A percentile compares a stretch with the other conserved stretches of the same genome.
phyloP scores from a whole-genome alignment of 2,113 vertebrate species.

The Candoia aspera region DNA sequence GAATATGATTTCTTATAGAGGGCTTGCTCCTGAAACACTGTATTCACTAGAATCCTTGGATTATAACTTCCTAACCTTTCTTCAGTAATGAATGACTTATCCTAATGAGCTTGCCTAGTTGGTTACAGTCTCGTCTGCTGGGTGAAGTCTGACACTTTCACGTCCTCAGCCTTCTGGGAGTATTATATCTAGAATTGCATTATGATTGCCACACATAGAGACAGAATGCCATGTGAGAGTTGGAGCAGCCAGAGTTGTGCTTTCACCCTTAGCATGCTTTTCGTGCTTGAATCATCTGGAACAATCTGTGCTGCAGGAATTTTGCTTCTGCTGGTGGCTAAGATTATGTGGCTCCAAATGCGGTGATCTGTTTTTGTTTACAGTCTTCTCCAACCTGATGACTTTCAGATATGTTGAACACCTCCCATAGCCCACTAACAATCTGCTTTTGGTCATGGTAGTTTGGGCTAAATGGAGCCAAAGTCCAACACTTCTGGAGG shows the following conservation, averaged over 20 bases:
- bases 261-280: not conserved
- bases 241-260: not conserved
- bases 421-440: not conserved
- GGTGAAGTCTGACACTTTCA: not conserved
- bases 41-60: not conserved
- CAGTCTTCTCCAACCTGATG: not conserved
- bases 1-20: not conserved
- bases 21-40: not conserved
- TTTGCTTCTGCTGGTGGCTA: not conserved
- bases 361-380: not conserved
- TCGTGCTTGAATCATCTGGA: not conserved
- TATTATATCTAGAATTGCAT: not conserved
- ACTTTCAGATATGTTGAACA: not conserved
- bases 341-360: not conserved
- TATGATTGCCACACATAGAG: not conserved
- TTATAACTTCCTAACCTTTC: not conserved
- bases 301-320: no score
- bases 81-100: not conserved
- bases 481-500: not conserved
- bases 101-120: not conserved
- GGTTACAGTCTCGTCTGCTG: not conserved
- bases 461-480: not conserved
- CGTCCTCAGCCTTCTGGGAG: not conserved
- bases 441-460: not conserved
- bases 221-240: not conserved